A percentile compares a stretch with the other conserved stretches of the same genome.
Evolutionary conservation across 1,140 invertebrate genomes (phyloP).

Genomic region (Aphis craccivora): DNA sequence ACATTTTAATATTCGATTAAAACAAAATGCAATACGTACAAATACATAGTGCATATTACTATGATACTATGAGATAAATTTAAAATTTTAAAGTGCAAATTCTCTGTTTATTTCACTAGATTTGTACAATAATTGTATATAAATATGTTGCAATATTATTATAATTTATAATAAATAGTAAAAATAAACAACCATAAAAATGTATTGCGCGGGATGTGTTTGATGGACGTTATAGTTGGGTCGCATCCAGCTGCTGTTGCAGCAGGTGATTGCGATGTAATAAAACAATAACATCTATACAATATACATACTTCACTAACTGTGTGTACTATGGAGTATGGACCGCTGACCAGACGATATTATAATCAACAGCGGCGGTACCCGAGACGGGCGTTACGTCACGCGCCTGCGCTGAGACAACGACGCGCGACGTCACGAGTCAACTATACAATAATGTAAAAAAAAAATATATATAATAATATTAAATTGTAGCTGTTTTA

Average conservation of each 20-base stretch:
- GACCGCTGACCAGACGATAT: constrained; percentile 5
- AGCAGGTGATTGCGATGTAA: constrained; percentile 15
- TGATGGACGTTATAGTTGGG: neutral
- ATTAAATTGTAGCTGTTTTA: neutral
- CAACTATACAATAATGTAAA: neutral
- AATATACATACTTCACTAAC: neutral
- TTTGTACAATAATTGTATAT: neutral
- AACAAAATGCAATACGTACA: no score
- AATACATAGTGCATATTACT: no score
- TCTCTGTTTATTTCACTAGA: neutral
- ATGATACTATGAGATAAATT: neutral
- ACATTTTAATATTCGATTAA: no score
- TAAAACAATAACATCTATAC: neutral
- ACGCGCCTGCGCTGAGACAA: neutral
- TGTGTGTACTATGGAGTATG: neutral
- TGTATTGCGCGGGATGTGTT: neutral
- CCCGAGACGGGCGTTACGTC: neutral
- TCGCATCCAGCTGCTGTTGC: neutral
- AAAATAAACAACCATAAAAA: neutral
- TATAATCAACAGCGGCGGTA: neutral
- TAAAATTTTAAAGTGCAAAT: neutral
- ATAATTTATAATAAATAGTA: neutral
- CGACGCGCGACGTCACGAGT: neutral
- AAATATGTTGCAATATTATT: neutral
- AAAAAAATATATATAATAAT: neutral